A percentile compares a stretch with the other conserved stretches of the same genome.
phyloP scores from a whole-genome alignment of 2,888 invertebrate genomes.

The Malacosoma neustria region DNA sequence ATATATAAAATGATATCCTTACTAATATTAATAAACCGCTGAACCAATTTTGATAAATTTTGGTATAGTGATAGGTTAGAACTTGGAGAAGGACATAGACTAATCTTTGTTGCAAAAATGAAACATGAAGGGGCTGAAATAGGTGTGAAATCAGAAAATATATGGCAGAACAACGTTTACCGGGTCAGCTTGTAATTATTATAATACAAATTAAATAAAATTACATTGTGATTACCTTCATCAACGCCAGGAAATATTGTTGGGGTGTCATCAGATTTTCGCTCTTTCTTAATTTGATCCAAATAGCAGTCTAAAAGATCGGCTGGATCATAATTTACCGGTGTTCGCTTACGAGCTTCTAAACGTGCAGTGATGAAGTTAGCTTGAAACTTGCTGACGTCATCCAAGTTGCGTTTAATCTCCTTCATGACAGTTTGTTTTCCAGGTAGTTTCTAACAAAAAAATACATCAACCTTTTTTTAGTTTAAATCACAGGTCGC shows the following conservation, averaged over 20 bases:
- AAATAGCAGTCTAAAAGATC: constrained; percentile 35
- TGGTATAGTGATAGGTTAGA: no score
- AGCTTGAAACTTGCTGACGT: constrained; percentile 29
- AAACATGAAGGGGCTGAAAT: no score
- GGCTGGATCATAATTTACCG: constrained; percentile 14
- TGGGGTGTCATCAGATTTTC: constrained; percentile 5
- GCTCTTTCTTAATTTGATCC: constrained; percentile 20
- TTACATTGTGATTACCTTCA: constrained; percentile 16
- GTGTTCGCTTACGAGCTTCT: constrained; percentile 10
- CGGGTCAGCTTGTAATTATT: no score
- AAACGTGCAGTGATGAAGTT: constrained; percentile 18
- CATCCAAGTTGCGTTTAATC: constrained; percentile 57
- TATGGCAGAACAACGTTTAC: no score
- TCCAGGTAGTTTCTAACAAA: constrained; percentile 29
- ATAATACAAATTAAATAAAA: no score
- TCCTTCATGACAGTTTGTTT: constrained; percentile 37
- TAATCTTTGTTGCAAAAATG: no score
- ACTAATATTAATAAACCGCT: no score
- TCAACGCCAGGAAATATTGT: constrained; percentile 22
- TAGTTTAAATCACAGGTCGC: neutral
- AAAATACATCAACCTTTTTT: neutral
- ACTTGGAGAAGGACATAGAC: no score
- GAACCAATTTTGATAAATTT: no score
- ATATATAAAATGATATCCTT: no score
- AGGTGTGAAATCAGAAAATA: no score